These are phyloP conservation scores for Neoarius graeffei DNA, from an alignment of 2,113 vertebrate genomes.

Conservation along the genomic window DNA sequence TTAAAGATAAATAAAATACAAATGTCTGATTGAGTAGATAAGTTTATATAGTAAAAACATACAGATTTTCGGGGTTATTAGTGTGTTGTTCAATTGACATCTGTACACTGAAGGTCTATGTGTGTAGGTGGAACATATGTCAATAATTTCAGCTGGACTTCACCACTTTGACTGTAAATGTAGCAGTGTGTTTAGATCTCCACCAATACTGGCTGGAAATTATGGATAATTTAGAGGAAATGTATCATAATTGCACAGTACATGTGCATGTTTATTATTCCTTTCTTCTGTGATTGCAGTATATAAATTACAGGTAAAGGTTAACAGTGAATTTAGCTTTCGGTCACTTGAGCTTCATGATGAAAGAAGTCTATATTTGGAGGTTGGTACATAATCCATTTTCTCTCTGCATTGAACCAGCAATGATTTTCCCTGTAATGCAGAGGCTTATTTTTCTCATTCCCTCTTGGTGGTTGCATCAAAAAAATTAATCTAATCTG, in stretches of 20 bases:
- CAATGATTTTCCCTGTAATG: not conserved
- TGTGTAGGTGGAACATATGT: constrained; percentile 17
- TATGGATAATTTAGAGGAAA: constrained; percentile 50
- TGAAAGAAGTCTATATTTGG: not conserved
- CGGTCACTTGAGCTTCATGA: constrained; percentile 30
- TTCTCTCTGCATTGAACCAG: not conserved
- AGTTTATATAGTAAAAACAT: not conserved
- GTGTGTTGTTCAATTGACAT: not conserved
- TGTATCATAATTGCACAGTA: constrained; percentile 46
- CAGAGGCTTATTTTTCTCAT: not conserved
- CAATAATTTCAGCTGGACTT: constrained; percentile 20
- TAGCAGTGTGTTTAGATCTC: constrained; percentile 33
- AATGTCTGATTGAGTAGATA: not conserved
- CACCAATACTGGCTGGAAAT: constrained; percentile 46
- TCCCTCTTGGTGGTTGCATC: constrained; percentile 11
- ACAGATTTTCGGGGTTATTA: not conserved
- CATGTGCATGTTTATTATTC: constrained; percentile 52
- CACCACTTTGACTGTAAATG: not conserved
- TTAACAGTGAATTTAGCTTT: constrained; percentile 30
- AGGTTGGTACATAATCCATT: constrained; percentile 5
- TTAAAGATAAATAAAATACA: not conserved
- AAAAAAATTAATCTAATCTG: not conserved
- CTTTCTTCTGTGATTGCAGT: constrained; percentile 40
- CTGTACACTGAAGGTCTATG: constrained; percentile 9
- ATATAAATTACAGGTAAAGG: constrained; percentile 51